Conservation (phyloP, 1,140 invertebrate species). For the Trinorchestia longiramus region DNA sequence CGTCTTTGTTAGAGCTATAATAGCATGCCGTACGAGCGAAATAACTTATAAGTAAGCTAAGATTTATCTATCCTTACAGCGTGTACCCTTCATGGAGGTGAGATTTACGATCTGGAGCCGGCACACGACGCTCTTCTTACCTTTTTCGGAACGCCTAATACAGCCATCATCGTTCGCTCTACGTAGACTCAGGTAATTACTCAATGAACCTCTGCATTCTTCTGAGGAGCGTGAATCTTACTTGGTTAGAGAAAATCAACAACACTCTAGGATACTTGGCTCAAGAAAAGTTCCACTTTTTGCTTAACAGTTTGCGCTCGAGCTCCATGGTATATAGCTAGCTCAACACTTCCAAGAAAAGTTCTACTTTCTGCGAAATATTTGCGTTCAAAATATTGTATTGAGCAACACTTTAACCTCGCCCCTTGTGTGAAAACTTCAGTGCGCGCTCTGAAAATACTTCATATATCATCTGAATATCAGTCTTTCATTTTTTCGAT, state of each 20-base stretch:
- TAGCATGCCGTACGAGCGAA: constrained; percentile 33
- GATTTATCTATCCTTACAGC: constrained; percentile 51
- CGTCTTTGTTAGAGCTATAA: constrained; percentile 55
- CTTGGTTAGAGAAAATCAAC: neutral
- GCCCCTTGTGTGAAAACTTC: no score
- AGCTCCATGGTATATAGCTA: neutral
- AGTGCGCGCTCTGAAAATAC: no score
- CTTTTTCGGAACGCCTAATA: constrained; percentile 46
- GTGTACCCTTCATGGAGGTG: constrained; percentile 45
- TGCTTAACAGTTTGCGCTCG: neutral
- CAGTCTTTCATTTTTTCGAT: no score
- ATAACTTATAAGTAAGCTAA: constrained; percentile 52
- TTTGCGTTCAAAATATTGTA: no score
- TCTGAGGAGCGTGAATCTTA: neutral
- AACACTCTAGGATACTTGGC: neutral
- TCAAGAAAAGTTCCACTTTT: neutral
- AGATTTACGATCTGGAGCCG: constrained; percentile 21
- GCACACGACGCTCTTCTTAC: neutral
- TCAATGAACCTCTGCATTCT: constrained; percentile 32
- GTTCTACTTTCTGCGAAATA: no score
- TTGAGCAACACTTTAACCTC: no score
- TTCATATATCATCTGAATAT: no score
- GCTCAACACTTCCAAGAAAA: no score
- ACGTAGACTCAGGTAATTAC: constrained; percentile 34
- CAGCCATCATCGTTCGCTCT: constrained; percentile 46